Base-by-base conservation (phyloP, 2,797 vertebrate genomes). In the Sebastiscus tertius region DNA sequence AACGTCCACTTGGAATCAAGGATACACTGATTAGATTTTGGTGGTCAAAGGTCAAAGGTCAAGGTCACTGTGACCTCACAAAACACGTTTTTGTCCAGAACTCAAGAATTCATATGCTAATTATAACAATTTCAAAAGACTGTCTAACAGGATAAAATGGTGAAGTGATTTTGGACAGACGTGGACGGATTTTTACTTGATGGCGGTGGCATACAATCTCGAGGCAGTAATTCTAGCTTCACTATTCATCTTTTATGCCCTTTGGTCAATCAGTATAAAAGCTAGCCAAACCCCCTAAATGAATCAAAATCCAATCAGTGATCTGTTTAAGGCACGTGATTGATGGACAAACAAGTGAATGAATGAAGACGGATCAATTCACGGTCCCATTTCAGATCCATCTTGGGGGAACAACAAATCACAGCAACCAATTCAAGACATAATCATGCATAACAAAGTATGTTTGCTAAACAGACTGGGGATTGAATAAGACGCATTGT, bases 341-440 rank as follows among this genome's bases (percentile, higher is more conserved):
- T 49, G 46, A 72, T 67, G 14, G 49, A 73, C n/a, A 78, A 83
- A 75, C 46, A 78, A 83, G 49, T 24, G 26, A 79, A 61, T 65
- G 54, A 68, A 65, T 76, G 18, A 80, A 70, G 54, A 78, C 4
- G 27, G 63, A 79, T 66, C 26, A 42, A 60, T 55, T 27, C 3
- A 24, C 10, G 2, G 27, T 75, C 58, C 55, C 29, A 6, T 18
- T 33, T 33, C 13, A 74, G 52, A 68, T 79, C 39, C 55, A 59
- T 72, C 46, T 62, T 27, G 14, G 31, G 46, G 24, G 18, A 70
- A 56, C 20, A 70, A 75, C 52, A 76, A 72, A 87, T 87, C 34
- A 82, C n/a, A 62, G 24, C 16, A 29, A 56, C 60, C 52, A 75
- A 36, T 13, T 54, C 31, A 73, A 61, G 36, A 80, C 76, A 83